A percentile compares a stretch with the other conserved stretches of the same genome.
phyloP scores from a whole-genome alignment of 1,140 invertebrate genomes.

The Belonocnema kinseyi region DNA sequence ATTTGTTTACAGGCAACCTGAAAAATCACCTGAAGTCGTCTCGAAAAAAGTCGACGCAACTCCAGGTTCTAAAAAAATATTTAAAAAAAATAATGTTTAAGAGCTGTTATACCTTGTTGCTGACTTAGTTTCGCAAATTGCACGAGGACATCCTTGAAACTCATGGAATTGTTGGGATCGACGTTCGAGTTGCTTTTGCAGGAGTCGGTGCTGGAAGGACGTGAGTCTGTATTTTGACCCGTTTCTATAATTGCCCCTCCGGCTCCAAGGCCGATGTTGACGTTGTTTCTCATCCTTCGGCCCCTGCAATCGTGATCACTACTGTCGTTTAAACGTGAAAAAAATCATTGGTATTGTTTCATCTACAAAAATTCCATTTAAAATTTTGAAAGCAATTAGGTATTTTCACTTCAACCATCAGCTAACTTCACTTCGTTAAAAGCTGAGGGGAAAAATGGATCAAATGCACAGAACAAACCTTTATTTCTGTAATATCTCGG shows the following conservation, averaged over 20 bases:
- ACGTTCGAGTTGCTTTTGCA: conserved; percentile 72
- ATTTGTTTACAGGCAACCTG: no score
- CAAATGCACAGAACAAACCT: no score
- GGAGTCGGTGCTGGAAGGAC: conserved; percentile 77
- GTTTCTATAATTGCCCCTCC: conserved; percentile 73
- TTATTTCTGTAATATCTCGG: no score
- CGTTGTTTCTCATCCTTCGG: conserved; percentile 72
- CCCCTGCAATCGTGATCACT: conserved; percentile 59
- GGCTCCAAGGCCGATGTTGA: conserved; percentile 67
- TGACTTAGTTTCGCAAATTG: conserved; percentile 83
- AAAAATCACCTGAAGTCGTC: no score
- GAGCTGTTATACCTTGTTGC: conserved; percentile 67
- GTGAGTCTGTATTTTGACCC: conserved; percentile 66
- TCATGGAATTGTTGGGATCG: conserved; percentile 71
- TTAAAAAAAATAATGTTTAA: no score
- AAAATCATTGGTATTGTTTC: not conserved
- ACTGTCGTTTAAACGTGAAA: not conserved
- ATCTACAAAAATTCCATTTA: no score
- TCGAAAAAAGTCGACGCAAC: no score
- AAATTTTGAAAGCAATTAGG: no score
- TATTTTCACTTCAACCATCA: no score
- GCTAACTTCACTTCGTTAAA: no score
- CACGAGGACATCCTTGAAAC: conserved; percentile 86
- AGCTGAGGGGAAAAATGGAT: no score
- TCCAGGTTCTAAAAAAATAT: no score